These are phyloP conservation scores for Pseudachorutes palmiensis DNA, from an alignment of 1,140 invertebrate genomes.

Conservation along the genomic window DNA sequence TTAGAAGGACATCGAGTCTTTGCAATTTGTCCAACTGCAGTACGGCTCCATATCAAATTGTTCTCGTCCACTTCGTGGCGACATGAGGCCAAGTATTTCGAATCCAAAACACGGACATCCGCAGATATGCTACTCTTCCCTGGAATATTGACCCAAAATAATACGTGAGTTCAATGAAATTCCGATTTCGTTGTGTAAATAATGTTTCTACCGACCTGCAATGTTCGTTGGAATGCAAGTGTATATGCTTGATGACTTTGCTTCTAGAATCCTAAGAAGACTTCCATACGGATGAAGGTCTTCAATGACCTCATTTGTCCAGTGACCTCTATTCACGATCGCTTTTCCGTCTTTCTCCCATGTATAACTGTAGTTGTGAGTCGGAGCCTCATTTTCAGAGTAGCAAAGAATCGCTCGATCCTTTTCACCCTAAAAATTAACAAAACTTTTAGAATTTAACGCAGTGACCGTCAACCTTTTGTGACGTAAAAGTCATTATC, in stretches of 20 bases:
- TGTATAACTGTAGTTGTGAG: neutral
- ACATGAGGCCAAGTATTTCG: slow-evolving; percentile 31
- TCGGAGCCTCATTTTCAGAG: neutral
- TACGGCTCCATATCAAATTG: slow-evolving; percentile 27
- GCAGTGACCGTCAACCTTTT: too few relatives aligned
- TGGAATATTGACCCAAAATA: too few relatives aligned
- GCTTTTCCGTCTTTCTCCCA: slow-evolving; percentile 11
- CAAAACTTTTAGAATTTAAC: neutral
- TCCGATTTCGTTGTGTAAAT: slow-evolving; percentile 12
- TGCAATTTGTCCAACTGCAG: slow-evolving; percentile 19
- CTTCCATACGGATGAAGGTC: slow-evolving; percentile 28
- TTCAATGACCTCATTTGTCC: slow-evolving; percentile 21
- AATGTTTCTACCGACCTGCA: slow-evolving; percentile 21
- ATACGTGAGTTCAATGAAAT: too few relatives aligned
- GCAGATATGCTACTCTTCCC: slow-evolving; percentile 13
- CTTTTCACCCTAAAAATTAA: neutral
- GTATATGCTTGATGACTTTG: slow-evolving; percentile 21
- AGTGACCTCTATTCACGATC: slow-evolving; percentile 7
- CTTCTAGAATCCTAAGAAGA: slow-evolving; percentile 26
- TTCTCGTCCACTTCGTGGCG: slow-evolving; percentile 17
- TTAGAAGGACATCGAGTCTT: slow-evolving; percentile 26
- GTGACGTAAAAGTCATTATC: too few relatives aligned
- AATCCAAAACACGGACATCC: slow-evolving; percentile 27
- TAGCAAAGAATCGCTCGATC: neutral
- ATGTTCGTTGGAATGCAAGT: slow-evolving; percentile 21